Evolutionary conservation across 1,140 invertebrate genomes (phyloP), one percentile per base, ranked within the genome.

Genomic region (Drosophila nebulosa): DNA sequence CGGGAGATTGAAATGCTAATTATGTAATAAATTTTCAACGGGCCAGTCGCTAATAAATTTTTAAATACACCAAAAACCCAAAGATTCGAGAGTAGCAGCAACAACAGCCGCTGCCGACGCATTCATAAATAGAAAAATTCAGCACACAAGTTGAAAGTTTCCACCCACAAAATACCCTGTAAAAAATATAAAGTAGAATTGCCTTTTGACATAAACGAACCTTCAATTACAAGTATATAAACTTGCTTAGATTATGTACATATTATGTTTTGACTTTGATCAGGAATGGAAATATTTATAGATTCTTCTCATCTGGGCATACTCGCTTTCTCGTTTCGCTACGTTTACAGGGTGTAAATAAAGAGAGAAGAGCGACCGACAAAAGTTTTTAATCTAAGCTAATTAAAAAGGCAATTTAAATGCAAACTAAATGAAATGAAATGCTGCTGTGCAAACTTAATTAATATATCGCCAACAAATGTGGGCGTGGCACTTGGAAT

Each of bases 401-500:
- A 79, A 80, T 80, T 80, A 72, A 76, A 76, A 76, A 76, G 39
- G 26, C 62, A 79, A 76, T 80, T 80, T 80, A 79, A 69, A 73
- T 80, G 78, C 78, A 76, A 73, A 69, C 72, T 75, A 76, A 59
- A 65, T 66, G 58, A 57, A 75, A 66, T 64, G 55, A 12, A 14
- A 27, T 56, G 63, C 63, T 21, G 57, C 46, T 46, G 21, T 63
- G 68, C 26, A 24, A 75, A 72, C 53, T 75, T 64, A 69, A 75
- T 69, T 74, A 74, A 74, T 74, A 77, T 74, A 66, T 64, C 63
- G 68, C 27, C 32, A 36, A 26, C 18, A n/a, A 50, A 51, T 65
- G 58, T 14, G 24, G 22, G 22, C 12, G 26, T 21, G 60, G 27
- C 9, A 22, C 39, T 22, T 36, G 22, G 58, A 5, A 21, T 14